Conservation (phyloP, 2,888 invertebrate species). For the Tigriopus californicus region DNA sequence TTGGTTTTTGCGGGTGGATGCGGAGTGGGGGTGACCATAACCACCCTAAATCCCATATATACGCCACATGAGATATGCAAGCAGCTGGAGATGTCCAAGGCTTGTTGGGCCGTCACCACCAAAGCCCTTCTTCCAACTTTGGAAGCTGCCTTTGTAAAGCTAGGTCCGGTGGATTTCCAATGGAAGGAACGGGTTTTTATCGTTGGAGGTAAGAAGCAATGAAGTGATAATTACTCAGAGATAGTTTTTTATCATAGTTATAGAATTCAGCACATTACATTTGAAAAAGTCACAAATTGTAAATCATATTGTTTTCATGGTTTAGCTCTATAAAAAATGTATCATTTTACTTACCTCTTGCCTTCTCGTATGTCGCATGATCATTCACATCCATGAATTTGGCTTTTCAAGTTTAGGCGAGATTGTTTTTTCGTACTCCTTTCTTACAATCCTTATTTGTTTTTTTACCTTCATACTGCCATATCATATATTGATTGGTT, state of each 20-base stretch:
- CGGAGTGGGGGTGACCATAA: background rate
- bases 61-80: background rate
- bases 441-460: too few species aligned
- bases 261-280: background rate
- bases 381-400: too few species aligned
- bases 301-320: too few species aligned
- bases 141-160: background rate
- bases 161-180: too few species aligned
- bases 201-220: background rate
- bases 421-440: too few species aligned
- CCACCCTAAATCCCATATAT: background rate
- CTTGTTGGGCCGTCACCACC: background rate
- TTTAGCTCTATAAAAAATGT: too few species aligned
- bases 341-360: too few species aligned
- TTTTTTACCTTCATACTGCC: too few species aligned
- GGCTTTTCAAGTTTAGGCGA: too few species aligned
- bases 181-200: background rate
- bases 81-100: background rate
- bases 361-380: too few species aligned
- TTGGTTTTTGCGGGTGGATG: background rate
- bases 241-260: background rate
- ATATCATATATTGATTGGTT: too few species aligned
- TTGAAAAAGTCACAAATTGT: too few species aligned
- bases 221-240: background rate
- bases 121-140: background rate